Evolutionary conservation across 2,888 invertebrate genomes (phyloP).

Genomic region (Tridacna crocea): DNA sequence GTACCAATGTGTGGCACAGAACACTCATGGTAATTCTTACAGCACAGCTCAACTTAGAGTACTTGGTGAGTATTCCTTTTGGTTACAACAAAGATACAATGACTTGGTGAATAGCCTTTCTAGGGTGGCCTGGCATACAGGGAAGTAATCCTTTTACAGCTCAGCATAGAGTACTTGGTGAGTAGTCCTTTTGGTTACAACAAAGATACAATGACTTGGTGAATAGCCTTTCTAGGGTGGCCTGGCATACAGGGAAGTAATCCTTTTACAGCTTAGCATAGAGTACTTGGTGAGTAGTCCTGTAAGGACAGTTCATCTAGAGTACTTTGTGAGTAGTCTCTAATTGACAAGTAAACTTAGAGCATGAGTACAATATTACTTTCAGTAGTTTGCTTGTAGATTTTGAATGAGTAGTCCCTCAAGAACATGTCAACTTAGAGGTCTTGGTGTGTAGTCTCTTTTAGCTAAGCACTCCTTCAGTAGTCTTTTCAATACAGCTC

Average conservation of each 20-base stretch:
- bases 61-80: conserved; percentile 87
- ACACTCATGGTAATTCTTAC: conserved; percentile 89
- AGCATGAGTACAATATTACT: conserved; percentile 85
- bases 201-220: too few relatives aligned
- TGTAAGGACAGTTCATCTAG: background rate
- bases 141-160: conserved; percentile 86
- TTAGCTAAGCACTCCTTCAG: too few relatives aligned
- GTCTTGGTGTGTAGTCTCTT: conserved; percentile 98
- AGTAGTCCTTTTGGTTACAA: too few relatives aligned
- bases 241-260: too few relatives aligned
- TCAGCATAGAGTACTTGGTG: conserved; percentile 90
- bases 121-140: too few relatives aligned
- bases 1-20: conserved; percentile 96
- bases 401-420: conserved; percentile 86
- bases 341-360: conserved; percentile 91
- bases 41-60: conserved; percentile 96
- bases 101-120: too few relatives aligned
- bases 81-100: too few relatives aligned
- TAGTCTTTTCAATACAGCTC: too few relatives aligned
- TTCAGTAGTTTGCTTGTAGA: too few relatives aligned
- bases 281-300: conserved; percentile 86
- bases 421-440: conserved; percentile 70
- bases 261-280: too few relatives aligned
- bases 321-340: too few relatives aligned
- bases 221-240: too few relatives aligned